Conservation (phyloP, 2,797 vertebrate species). For the Telmatherina bonti region DNA sequence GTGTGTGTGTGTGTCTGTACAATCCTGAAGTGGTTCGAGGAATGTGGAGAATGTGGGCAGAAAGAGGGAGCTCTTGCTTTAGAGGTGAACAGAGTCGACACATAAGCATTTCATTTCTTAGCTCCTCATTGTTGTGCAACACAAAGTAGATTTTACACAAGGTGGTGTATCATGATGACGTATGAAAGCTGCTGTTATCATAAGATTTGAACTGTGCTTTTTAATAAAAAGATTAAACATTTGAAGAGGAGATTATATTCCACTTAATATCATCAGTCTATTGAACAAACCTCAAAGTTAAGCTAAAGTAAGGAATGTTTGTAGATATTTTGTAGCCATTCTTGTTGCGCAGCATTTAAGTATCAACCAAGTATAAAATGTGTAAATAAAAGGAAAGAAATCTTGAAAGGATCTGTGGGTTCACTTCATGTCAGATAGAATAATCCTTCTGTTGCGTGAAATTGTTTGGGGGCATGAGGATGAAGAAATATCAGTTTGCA, state of each 20-base stretch:
- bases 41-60: conserved; percentile 74
- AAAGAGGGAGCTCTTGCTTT: conserved; percentile 55
- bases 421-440: too few species aligned
- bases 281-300: background rate
- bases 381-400: too few species aligned
- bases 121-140: background rate
- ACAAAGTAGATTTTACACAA: background rate
- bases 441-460: too few species aligned
- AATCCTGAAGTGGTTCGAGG: conserved; percentile 55
- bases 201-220: background rate
- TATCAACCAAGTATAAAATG: background rate
- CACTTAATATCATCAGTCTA: background rate
- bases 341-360: too few species aligned
- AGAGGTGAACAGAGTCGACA: conserved; percentile 47
- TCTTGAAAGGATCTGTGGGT: too few species aligned
- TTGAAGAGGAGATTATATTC: background rate
- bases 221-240: background rate
- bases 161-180: background rate
- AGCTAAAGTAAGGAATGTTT: background rate
- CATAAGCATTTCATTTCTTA: background rate
- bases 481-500: too few species aligned
- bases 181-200: background rate
- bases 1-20: conserved; percentile 19
- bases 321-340: too few species aligned
- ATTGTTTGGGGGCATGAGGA: too few species aligned